These are phyloP conservation scores for Collichthys lucidus DNA, from an alignment of 2,113 vertebrate species.

Conservation along the genomic window DNA sequence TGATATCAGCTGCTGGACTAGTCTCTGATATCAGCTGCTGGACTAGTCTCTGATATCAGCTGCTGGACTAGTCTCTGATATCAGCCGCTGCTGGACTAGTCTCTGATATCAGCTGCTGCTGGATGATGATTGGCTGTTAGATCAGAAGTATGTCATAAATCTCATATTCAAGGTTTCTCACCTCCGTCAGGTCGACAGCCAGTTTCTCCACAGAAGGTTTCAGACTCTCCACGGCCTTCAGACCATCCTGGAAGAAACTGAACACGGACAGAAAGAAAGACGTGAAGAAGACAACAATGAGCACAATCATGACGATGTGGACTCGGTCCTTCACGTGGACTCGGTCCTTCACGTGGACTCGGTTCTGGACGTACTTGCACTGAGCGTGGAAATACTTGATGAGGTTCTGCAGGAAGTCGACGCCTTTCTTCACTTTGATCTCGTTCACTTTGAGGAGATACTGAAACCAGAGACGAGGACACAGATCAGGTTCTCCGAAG, in stretches of 20 bases:
- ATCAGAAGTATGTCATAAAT: no score
- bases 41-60: no score
- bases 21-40: no score
- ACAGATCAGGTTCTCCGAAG: not conserved
- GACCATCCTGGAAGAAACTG: conserved; percentile 98
- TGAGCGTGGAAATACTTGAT: conserved; percentile 99
- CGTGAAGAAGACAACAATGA: no score
- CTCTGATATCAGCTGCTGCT: no score
- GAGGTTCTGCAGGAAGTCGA: conserved; percentile 96
- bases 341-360: no score
- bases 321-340: no score
- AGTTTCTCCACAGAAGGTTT: conserved; percentile 94
- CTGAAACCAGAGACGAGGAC: conserved; percentile 72
- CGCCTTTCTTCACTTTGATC: conserved; percentile 98
- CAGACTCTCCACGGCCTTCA: conserved; percentile 94
- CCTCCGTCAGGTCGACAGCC: conserved; percentile 89
- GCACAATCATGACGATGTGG: no score
- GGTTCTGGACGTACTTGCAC: conserved; percentile 91
- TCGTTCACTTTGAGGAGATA: conserved; percentile 98
- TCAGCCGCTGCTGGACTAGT: no score
- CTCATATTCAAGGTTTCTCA: conserved; percentile 69
- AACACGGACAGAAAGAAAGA: not conserved
- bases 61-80: no score
- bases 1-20: no score
- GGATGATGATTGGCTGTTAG: no score